Conservation (phyloP, 2,113 vertebrate species). For the Upupa epops region DNA sequence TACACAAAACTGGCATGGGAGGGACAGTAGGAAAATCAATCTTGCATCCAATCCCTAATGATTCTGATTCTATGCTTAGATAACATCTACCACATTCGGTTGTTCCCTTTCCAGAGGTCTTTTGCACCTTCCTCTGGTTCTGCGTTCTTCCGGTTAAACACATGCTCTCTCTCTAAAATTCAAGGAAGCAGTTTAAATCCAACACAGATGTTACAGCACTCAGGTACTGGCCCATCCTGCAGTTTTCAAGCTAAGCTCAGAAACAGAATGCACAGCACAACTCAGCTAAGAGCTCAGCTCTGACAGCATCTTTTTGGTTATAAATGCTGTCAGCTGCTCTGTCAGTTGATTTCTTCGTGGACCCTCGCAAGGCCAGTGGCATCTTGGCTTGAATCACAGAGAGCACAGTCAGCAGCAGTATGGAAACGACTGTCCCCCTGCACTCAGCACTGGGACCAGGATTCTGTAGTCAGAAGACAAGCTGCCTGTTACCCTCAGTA, state of each 20-base stretch:
- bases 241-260: neutral
- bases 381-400: neutral
- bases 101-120: neutral
- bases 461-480: neutral
- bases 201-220: neutral
- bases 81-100: neutral
- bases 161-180: neutral
- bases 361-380: neutral
- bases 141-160: neutral
- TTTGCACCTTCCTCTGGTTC: neutral
- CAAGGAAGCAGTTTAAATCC: neutral
- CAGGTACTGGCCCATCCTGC: neutral
- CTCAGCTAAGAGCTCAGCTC: neutral
- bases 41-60: no score
- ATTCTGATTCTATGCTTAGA: no score
- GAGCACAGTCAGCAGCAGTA: neutral
- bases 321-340: neutral
- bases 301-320: neutral
- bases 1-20: neutral
- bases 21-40: neutral
- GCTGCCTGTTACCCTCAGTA: neutral
- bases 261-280: neutral
- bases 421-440: no score
- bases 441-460: neutral
- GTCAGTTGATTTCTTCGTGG: conserved; percentile 2